Evolutionary conservation across 2,797 vertebrate species (phyloP).

Genomic region (Galago senegalensis): DNA sequence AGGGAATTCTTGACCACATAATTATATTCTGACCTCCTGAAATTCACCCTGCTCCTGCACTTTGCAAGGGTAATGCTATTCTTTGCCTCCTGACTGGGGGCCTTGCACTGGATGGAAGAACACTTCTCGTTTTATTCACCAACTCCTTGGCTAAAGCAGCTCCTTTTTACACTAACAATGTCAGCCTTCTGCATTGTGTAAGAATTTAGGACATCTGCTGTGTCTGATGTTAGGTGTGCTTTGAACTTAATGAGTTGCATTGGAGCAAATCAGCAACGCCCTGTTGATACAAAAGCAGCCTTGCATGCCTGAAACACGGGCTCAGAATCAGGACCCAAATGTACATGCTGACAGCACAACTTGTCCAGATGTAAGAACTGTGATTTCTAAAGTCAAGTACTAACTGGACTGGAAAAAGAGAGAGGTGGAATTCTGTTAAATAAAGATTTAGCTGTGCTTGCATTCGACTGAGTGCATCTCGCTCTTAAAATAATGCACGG

Average conservation of each 20-base stretch:
- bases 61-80: background rate
- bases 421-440: background rate
- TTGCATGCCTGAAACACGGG: background rate
- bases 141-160: background rate
- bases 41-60: background rate
- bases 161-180: background rate
- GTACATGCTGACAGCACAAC: background rate
- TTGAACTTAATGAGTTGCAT: background rate
- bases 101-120: background rate
- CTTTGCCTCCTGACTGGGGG: background rate
- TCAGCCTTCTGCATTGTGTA: background rate
- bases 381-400: background rate
- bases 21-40: slow-evolving; percentile 61
- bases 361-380: background rate
- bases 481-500: slow-evolving; percentile 59
- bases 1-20: slow-evolving; percentile 22
- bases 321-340: background rate
- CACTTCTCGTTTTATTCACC: background rate
- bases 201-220: background rate
- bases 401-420: slow-evolving; percentile 2
- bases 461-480: background rate
- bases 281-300: background rate
- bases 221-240: background rate
- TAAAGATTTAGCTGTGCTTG: background rate
- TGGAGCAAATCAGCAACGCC: background rate